Base-by-base conservation (phyloP, 2,113 vertebrate genomes). In the Siniperca knerii region DNA sequence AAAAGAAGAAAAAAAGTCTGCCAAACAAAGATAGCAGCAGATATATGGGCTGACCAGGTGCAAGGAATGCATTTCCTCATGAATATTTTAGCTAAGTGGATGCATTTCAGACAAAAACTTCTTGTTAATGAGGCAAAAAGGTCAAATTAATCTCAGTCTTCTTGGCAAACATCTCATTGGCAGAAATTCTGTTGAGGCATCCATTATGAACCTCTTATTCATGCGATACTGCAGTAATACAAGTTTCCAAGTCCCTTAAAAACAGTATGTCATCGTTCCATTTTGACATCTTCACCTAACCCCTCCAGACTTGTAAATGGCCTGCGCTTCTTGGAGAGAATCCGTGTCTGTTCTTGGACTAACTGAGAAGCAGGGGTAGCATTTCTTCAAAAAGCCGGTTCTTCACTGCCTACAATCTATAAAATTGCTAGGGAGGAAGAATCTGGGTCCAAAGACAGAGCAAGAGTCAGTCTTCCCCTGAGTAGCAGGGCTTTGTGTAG, bases 351-450 rank as follows among this genome's bases (percentile, higher is more conserved):
- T 80, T 85, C 78, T 75, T 48, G 60, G 37, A 60, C 78, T 66
- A 62, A 79, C 58, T 46, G 66, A 55, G 68, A 85, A 77, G 77
- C 77, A 73, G 35, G 54, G 81, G 71, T 83, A 89, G 81, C 85
- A 83, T 91, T 90, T 83, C 85, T 93, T 91, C 90, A 93, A 82
- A 93, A 92, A 89, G 64, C 54, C 54, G 10, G 84, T 79, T 86
- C 86, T 87, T 79, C 65, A 23, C 84, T 87, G 83, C 61, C 81
- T 81, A 87, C 87, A 89, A 94, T 94, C 90, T 95, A 91, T 94
- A 89, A 89, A 92, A 91, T 88, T 77, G 70, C 89, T 86, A 87
- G 74, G 86, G 80, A 92, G 88, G 90, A 94, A 90, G 92, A 93
- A 94, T 94, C 92, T 94, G 66, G 86, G 83, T 88, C 92, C 66